phyloP scores from a whole-genome alignment of 2,888 invertebrate species.

The Parnassius orleans region DNA sequence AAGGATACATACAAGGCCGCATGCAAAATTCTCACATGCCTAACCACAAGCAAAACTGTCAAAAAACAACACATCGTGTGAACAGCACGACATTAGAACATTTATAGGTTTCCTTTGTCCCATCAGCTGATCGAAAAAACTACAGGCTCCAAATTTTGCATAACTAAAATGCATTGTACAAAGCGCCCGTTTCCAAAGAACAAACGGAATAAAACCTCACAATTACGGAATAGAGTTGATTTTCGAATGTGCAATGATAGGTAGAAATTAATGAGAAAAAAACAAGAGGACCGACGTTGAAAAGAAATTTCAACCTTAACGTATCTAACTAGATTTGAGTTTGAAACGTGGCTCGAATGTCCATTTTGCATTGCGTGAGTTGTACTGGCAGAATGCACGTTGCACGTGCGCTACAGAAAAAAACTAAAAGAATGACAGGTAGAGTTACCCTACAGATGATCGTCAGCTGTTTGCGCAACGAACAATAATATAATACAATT shows the following conservation, averaged over 20 bases:
- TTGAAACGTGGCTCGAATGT: not conserved
- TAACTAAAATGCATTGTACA: conserved; percentile 30
- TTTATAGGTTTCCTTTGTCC: conserved; percentile 22
- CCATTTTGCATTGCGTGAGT: conserved; percentile 23
- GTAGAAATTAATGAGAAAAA: conserved; percentile 3
- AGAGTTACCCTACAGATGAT: conserved; percentile 30
- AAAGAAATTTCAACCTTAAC: not conserved
- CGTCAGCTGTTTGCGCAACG: conserved; percentile 50
- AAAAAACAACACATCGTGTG: conserved; percentile 8
- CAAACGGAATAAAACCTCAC: conserved; percentile 3
- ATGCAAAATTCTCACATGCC: not conserved
- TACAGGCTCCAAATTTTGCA: conserved; percentile 36
- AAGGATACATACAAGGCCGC: not conserved
- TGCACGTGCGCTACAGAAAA: conserved; percentile 36
- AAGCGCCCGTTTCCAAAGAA: not conserved
- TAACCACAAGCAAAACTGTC: not conserved
- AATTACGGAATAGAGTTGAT: not conserved
- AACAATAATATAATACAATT: conserved; percentile 11
- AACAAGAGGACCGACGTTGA: not conserved
- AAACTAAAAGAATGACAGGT: conserved; percentile 42
- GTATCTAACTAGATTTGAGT: not conserved
- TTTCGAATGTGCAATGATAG: not conserved
- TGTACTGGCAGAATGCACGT: conserved; percentile 31
- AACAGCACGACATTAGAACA: conserved; percentile 8
- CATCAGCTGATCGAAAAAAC: conserved; percentile 37